Conservation (phyloP, 2,113 vertebrate species). For the Carlito syrichta region DNA sequence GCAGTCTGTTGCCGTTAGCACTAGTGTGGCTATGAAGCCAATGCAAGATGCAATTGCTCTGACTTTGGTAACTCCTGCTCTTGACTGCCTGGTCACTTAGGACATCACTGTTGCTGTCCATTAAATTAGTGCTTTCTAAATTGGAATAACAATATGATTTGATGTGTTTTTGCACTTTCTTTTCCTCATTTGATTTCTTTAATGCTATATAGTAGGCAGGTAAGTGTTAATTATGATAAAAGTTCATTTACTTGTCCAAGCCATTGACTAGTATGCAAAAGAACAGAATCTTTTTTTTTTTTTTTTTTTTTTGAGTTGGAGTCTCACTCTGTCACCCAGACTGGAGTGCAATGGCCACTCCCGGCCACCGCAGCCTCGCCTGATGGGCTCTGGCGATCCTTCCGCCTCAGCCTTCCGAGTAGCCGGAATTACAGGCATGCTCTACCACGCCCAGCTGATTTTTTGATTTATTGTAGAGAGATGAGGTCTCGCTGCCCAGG, state of each 20-base stretch:
- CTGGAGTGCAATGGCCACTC: too few relatives aligned
- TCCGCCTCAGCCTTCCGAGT: too few relatives aligned
- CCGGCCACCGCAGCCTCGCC: too few relatives aligned
- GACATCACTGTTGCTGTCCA: background rate
- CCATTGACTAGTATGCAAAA: background rate
- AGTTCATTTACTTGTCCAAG: background rate
- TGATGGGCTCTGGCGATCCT: too few relatives aligned
- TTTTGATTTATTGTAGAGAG: too few relatives aligned
- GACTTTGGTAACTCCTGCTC: background rate
- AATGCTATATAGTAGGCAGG: background rate
- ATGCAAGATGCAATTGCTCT: background rate
- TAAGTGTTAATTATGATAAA: background rate
- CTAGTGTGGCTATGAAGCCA: background rate
- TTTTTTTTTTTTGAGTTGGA: too few relatives aligned
- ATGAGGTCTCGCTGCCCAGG: too few relatives aligned
- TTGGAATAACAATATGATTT: background rate
- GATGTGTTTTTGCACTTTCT: background rate
- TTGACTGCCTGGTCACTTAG: background rate
- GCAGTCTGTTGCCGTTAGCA: background rate
- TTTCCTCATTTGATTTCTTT: background rate
- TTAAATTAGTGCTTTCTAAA: background rate
- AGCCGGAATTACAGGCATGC: too few relatives aligned
- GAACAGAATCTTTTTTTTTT: too few relatives aligned
- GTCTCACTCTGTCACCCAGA: too few relatives aligned
- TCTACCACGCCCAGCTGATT: too few relatives aligned